A percentile compares a stretch with the other conserved stretches of the same genome.
These are phyloP conservation scores for Choloepus didactylus DNA, from an alignment of 2,797 vertebrate species.

Conservation along the genomic window DNA sequence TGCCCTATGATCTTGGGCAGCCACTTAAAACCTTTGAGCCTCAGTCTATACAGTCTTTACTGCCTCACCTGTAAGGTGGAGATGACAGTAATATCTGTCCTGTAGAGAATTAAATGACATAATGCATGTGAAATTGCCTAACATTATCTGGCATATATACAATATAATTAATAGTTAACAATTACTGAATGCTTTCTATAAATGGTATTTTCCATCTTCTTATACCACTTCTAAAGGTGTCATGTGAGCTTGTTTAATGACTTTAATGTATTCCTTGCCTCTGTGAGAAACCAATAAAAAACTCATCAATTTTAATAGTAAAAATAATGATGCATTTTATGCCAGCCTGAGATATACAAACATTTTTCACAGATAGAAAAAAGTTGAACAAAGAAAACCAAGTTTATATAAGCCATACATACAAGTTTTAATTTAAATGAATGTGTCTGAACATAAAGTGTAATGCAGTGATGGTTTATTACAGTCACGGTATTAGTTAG, in stretches of 20 bases:
- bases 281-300: neutral
- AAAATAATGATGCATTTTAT: neutral
- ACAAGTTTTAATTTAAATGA: neutral
- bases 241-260: neutral
- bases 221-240: neutral
- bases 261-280: neutral
- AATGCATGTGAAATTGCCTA: too few species aligned
- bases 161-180: too few species aligned
- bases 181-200: too few species aligned
- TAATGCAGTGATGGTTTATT: neutral
- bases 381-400: slow-evolving; percentile 15
- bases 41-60: too few species aligned
- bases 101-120: too few species aligned
- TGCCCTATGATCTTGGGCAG: too few species aligned
- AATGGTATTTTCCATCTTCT: too few species aligned
- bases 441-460: neutral
- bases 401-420: neutral
- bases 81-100: too few species aligned
- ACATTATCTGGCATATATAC: too few species aligned
- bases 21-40: too few species aligned
- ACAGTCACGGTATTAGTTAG: neutral
- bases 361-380: neutral
- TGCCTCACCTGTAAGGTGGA: too few species aligned
- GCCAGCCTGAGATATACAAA: neutral
- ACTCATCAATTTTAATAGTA: neutral